Evolutionary conservation across 1,140 invertebrate genomes (phyloP).

Genomic region (Pygmarrhopalites habei): DNA sequence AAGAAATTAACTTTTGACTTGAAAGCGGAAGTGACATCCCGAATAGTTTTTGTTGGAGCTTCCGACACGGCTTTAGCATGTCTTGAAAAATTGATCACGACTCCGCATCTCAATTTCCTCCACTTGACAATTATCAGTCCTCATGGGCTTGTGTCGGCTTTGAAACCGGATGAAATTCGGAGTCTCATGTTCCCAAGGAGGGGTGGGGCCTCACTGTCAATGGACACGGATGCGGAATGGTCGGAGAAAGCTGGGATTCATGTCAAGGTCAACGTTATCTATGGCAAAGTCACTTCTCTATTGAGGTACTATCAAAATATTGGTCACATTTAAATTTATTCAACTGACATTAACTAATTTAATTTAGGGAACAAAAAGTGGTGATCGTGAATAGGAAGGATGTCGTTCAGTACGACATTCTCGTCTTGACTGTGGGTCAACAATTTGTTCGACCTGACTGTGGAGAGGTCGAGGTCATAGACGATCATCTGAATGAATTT

Average conservation of each 20-base stretch:
- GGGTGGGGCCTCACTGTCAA: slow-evolving; percentile 44
- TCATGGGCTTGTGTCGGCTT: slow-evolving; percentile 55
- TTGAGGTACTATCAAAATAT: slow-evolving; percentile 49
- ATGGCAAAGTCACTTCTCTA: slow-evolving; percentile 49
- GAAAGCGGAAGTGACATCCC: slow-evolving; percentile 50
- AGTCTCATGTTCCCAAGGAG: slow-evolving; percentile 46
- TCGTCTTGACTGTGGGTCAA: slow-evolving; percentile 54
- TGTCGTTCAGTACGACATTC: slow-evolving; percentile 53
- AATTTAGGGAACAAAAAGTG: slow-evolving; percentile 50
- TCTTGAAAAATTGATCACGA: slow-evolving; percentile 56
- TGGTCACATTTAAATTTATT: neutral
- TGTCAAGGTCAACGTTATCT: slow-evolving; percentile 51
- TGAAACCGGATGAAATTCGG: slow-evolving; percentile 43
- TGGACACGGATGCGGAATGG: slow-evolving; percentile 22
- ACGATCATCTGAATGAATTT: slow-evolving; percentile 17
- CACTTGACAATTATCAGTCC: slow-evolving; percentile 58
- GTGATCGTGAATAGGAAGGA: slow-evolving; percentile 50
- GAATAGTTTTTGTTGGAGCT: slow-evolving; percentile 65
- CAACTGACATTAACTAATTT: neutral
- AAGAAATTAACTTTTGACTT: slow-evolving; percentile 38
- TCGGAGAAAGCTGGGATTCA: slow-evolving; percentile 44
- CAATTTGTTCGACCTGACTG: slow-evolving; percentile 47
- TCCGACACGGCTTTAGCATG: slow-evolving; percentile 62
- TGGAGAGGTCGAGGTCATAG: slow-evolving; percentile 19
- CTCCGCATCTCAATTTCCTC: slow-evolving; percentile 46